Base-by-base conservation (phyloP, 2,113 vertebrate genomes). In the Microtus richardsoni region DNA sequence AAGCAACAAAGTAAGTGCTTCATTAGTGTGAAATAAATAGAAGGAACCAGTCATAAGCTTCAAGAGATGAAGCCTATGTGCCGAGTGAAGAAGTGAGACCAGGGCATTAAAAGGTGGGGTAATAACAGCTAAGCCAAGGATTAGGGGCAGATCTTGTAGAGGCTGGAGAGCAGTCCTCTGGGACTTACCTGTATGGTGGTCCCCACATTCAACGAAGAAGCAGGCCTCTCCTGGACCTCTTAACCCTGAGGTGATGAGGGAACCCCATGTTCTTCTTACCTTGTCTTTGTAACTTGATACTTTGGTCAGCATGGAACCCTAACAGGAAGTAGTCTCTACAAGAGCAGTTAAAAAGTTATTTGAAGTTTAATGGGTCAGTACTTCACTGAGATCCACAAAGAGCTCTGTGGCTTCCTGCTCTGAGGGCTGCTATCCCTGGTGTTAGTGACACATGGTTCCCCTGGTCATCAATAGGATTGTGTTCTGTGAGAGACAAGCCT, bases 391-490 rank as follows among this genome's bases (percentile, higher is more conserved):
- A 19, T 66, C 66, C 68, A 4, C 70, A 82, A 44, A 84, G 70
- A 75, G 70, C 64, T 33, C 17, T 10, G 68, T n/a, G 87, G 52
- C 84, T 82, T 95, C 83, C 52, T 52, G 79, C 91, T 66, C 58
- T 33, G 75, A 24, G 26, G n/a, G 49, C 90, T n/a, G 60, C 88
- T 30, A 4, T 85, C 66, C 85, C 2, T 19, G 54, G 77, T 16
- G 0, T 77, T 90, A 82, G 86, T 73, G 88, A 94, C 86, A n/a
- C 60, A 66, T 3, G 88, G 54, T 73, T 60, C 91, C 64, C 75
- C 62, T 41, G 91, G 88, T 87, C 79, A 95, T 85, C 74, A 80
- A 68, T 92, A 91, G 94, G 62, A 82, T 87, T 96, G 92, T 93
- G 82, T 64, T 66, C 70, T 74, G 26, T 84, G 84, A 94, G 95